Percentiles rank a stretch among this genome's conserved stretches.
These are phyloP conservation scores for Laodelphax striatellus DNA, from an alignment of 1,140 invertebrate species.

Conservation along the genomic window DNA sequence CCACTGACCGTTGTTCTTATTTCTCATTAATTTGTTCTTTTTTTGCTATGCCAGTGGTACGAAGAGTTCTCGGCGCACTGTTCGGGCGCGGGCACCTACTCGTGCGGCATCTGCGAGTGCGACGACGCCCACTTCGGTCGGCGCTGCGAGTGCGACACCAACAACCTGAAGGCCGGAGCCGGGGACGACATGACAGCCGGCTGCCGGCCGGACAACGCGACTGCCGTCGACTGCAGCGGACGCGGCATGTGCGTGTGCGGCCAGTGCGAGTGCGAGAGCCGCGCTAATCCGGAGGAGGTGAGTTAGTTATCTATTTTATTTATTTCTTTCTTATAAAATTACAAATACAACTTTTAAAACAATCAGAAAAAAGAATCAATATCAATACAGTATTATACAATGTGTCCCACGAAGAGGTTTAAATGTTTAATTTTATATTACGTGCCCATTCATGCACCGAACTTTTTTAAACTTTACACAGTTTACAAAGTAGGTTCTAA, in stretches of 20 bases:
- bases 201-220: conserved; percentile 64
- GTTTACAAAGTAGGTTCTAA: no score
- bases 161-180: conserved; percentile 29
- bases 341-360: no score
- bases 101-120: conserved; percentile 85
- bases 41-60: conserved; percentile 27
- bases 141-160: conserved; percentile 70
- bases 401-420: no score
- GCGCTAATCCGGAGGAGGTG: conserved; percentile 41
- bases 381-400: no score
- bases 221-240: conserved; percentile 56
- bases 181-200: conserved; percentile 38
- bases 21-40: no score
- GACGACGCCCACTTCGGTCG: conserved; percentile 64
- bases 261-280: conserved; percentile 57
- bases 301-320: conserved; percentile 16
- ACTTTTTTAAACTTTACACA: no score
- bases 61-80: conserved; percentile 35
- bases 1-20: no score
- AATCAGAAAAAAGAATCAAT: no score
- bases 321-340: no score
- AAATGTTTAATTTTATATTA: no score
- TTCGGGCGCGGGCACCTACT: conserved; percentile 50
- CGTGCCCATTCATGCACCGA: no score
- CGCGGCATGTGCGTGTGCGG: conserved; percentile 72